Conservation (phyloP, 2,113 vertebrate species). For the Gallinago media region DNA sequence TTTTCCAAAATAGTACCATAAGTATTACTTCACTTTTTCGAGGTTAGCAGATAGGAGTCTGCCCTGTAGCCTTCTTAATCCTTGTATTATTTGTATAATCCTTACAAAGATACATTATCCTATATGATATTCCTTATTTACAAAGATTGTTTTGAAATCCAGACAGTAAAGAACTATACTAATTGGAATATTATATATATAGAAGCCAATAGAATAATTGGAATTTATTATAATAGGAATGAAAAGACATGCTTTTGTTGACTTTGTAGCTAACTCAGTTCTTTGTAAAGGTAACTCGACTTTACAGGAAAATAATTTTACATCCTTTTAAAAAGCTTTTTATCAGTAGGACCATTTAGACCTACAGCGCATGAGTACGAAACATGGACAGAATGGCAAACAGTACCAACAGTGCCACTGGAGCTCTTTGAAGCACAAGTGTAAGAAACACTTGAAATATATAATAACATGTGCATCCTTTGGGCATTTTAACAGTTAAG, state of each 20-base stretch:
- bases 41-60: not conserved
- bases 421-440: not conserved
- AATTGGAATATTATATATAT: not conserved
- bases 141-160: not conserved
- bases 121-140: not conserved
- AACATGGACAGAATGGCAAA: not conserved
- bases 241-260: not conserved
- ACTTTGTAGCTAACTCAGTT: not conserved
- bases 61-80: not conserved
- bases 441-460: not conserved
- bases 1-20: not conserved
- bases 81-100: not conserved
- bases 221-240: not conserved
- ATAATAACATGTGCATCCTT: rapidly evolving
- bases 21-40: not conserved
- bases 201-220: no score
- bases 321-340: not conserved
- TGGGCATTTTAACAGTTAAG: not conserved
- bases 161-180: not conserved
- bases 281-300: not conserved
- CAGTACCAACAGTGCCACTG: not conserved
- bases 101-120: not conserved
- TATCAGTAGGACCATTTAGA: not conserved
- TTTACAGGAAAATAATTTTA: not conserved
- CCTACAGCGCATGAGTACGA: not conserved